These are phyloP conservation scores for Scaptomyza polygonia DNA, from an alignment of 2,888 invertebrate species.

Conservation along the genomic window DNA sequence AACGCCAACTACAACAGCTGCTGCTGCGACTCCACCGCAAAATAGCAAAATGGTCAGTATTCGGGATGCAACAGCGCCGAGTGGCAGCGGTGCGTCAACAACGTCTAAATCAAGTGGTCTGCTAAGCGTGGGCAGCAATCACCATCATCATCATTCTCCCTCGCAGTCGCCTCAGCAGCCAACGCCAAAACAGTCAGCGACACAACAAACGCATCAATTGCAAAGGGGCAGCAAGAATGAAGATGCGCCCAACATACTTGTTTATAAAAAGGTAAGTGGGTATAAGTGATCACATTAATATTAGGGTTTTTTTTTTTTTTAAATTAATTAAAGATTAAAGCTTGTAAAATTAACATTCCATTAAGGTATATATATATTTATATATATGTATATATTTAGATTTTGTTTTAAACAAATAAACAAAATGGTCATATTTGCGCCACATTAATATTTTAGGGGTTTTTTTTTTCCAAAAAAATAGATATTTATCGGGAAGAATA, in stretches of 20 bases:
- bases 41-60: conserved; percentile 39
- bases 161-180: conserved; percentile 40
- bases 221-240: conserved; percentile 85
- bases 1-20: conserved; percentile 11
- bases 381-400: too few relatives aligned
- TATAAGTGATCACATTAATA: too few relatives aligned
- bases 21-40: conserved; percentile 39
- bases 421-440: too few relatives aligned
- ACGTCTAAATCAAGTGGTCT: conserved; percentile 49
- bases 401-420: too few relatives aligned
- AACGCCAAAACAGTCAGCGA: conserved; percentile 32
- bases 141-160: conserved; percentile 55
- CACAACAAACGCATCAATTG: conserved; percentile 34
- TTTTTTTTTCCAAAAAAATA: too few relatives aligned
- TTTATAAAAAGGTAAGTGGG: conserved; percentile 91
- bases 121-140: conserved; percentile 66
- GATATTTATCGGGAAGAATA: too few relatives aligned
- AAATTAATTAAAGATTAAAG: too few relatives aligned
- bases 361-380: too few relatives aligned
- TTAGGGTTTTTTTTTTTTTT: too few relatives aligned
- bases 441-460: too few relatives aligned
- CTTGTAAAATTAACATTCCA: too few relatives aligned
- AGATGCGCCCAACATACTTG: conserved; percentile 94
- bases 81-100: conserved; percentile 24
- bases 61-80: conserved; percentile 30